Base-by-base conservation (phyloP, 1,140 invertebrate species). In the Cephus cinctus region DNA sequence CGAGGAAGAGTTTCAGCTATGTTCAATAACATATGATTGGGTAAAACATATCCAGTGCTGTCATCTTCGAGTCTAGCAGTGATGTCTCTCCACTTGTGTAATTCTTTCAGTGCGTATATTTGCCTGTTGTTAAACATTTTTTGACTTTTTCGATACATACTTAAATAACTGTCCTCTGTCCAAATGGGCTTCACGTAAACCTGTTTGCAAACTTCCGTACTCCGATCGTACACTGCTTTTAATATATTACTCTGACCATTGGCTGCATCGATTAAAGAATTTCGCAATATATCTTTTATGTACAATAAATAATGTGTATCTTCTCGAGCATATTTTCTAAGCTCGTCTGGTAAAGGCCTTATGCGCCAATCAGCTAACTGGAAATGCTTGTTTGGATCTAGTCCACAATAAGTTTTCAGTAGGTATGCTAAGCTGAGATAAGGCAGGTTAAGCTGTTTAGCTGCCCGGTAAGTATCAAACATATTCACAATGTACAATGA, bases 341-440 rank as follows among this genome's bases (percentile, higher is more conserved):
- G 79, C 59, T 92, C 87, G 19, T 84, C 78, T 0, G 92, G 89
- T 22, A 99, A 73, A 0, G 97, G 97, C 38, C 94, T 84, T 63
- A 96, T 91, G 50, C 97, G 85, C 97, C 97, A 99, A 74, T 99
- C 97, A 2, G 95, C 94, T 21, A 95, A 69, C 71, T 98, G 96
- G 69, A 89, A 94, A 46, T 86, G 83, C 76, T 99, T 99, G 61
- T 98, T 87, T 1, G 88, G 81, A 53, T 85, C 76, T 9, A 96
- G 75, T 15, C 84, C 75, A 67, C 93, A 95, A 67, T 92, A 96
- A 30, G 81, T 76, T 52, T 86, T 80, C 5, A 98, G 71, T 2
- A 99, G 73, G 73, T 86, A 86, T 1, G 88, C 83, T 18, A 98
- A 78, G 14, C 91, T 93, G 2, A 88, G 77, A 21, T 84, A 81